Percentiles rank a stretch among this genome's conserved stretches.
Evolutionary conservation across 2,888 invertebrate genomes (phyloP).

Genomic region (Eupithecia abbreviata): DNA sequence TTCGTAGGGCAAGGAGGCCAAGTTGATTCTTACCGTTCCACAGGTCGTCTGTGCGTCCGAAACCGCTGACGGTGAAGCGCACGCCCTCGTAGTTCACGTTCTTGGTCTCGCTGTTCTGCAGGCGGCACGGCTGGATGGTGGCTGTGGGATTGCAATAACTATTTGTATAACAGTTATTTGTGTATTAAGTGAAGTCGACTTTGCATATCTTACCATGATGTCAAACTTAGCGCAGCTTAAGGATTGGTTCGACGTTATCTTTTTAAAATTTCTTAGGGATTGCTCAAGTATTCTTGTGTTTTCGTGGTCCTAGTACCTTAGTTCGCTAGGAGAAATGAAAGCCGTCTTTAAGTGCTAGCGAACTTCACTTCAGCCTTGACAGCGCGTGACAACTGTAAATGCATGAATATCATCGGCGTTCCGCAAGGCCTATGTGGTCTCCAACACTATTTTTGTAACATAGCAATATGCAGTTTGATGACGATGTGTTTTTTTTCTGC

Average conservation of each 20-base stretch:
- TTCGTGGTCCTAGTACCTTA: neutral
- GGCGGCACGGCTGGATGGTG: constrained; percentile 63
- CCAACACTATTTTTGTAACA: neutral
- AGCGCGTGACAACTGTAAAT: neutral
- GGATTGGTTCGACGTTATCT: neutral
- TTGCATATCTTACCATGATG: neutral
- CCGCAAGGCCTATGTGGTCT: neutral
- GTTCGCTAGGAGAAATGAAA: neutral
- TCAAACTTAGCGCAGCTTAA: neutral
- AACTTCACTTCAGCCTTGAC: neutral
- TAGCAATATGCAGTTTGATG: neutral
- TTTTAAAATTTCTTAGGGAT: neutral
- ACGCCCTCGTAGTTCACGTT: constrained; percentile 59
- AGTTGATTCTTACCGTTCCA: constrained; percentile 55
- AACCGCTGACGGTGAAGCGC: constrained; percentile 66
- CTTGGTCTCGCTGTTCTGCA: constrained; percentile 63
- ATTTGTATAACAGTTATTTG: neutral
- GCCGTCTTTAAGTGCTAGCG: neutral
- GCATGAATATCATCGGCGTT: neutral
- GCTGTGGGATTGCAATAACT: constrained; percentile 45
- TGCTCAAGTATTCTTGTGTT: neutral
- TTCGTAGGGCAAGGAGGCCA: neutral
- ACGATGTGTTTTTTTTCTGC: neutral
- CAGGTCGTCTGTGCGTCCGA: constrained; percentile 64
- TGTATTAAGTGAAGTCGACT: neutral